phyloP scores from a whole-genome alignment of 2,797 vertebrate species.

The Kryptopterus vitreolus region DNA sequence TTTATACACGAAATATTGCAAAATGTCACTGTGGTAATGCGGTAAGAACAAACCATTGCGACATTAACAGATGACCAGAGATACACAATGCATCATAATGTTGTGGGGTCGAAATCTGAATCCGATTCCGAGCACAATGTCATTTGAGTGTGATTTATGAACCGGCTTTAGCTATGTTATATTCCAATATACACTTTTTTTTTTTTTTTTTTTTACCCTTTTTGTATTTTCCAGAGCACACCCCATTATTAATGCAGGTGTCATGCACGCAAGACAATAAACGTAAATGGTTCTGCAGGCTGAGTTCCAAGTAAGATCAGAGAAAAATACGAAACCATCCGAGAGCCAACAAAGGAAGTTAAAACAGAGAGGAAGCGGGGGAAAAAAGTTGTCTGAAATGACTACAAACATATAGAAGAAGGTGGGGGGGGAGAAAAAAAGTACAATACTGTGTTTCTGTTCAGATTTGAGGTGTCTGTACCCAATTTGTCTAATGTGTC shows the following conservation, averaged over 20 bases:
- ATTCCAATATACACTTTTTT: too few relatives aligned
- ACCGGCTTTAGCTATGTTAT: not conserved
- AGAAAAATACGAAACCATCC: not conserved
- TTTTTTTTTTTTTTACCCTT: too few relatives aligned
- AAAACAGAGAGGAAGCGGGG: not conserved
- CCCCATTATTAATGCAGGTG: too few relatives aligned
- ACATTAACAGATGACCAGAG: not conserved
- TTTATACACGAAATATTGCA: too few relatives aligned
- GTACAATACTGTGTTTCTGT: too few relatives aligned
- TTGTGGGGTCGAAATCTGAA: not conserved
- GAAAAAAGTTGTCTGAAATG: too few relatives aligned
- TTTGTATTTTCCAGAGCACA: not conserved
- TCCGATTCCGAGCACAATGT: too few relatives aligned
- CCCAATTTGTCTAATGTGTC: too few relatives aligned
- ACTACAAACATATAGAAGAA: not conserved
- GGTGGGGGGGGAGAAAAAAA: too few relatives aligned
- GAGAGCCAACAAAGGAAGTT: not conserved
- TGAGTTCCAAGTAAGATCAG: not conserved
- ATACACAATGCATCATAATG: not conserved
- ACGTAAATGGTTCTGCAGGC: not conserved
- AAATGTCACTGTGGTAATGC: not conserved
- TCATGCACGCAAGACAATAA: not conserved
- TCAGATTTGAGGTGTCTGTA: too few relatives aligned
- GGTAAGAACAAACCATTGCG: not conserved
- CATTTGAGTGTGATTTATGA: not conserved